Base-by-base conservation (phyloP, 2,797 vertebrate species). In the Cirrhinus mrigala region DNA sequence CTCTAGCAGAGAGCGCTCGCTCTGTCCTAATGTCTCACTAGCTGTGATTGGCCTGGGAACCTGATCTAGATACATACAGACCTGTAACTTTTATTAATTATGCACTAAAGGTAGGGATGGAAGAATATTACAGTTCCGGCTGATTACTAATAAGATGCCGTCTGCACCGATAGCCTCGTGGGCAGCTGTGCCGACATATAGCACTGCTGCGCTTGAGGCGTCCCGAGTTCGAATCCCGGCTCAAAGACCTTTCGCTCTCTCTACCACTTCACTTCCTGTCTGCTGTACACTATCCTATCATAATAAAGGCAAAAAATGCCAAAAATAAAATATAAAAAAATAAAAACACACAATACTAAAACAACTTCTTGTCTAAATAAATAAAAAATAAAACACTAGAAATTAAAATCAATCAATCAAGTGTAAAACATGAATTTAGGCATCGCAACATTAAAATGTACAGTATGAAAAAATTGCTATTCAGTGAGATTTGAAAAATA, bases 21-120 rank as follows among this genome's bases (percentile, higher is more conserved):
- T 71, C 37, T 52, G 12, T 66, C 56, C 78, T 56, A 24, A 29
- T 7, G 1, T 9, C n/a, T 7, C 52, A 27, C 48, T 16, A 64
- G 27, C 66, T 83, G 46, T 60, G 69, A 80, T 58, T 40, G 44
- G 20, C 44, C 68, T 22, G n/a, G 10, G 52, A 46, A 82, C 11
- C 9, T 6, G 60, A 15, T 80, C 44, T 22, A n/a, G 14, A 64
- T 20, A 33, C 7, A 20, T n/a, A 33, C 40, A n/a, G 56, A 64
- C 20, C 24, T 82, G 6, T 46, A 74, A 73, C 56, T 62, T 82
- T 74, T n/a, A 73, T 62, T 48, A 33, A 50, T 22, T 33, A 40
- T 44, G 6, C 0, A 15, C 58, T 44, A 71, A 40, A 33, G 22
- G 11, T 37, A 60, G 16, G 3, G 8, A 14, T 44, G 37, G 6